These are phyloP conservation scores for Scomber colias DNA, from an alignment of 2,113 vertebrate species.

Conservation along the genomic window DNA sequence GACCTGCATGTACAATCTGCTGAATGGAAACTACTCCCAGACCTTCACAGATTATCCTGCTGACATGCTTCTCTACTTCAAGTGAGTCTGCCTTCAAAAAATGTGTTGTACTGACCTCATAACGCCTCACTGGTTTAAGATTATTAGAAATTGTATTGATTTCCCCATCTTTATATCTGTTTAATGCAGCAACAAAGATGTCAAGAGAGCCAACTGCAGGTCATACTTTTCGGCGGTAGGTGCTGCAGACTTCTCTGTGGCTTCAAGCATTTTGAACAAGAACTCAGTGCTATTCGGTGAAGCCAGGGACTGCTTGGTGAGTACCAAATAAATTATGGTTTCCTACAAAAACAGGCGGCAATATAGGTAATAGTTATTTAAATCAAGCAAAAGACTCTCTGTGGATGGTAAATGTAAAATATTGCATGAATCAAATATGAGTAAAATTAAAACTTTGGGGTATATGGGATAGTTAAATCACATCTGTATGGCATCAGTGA, in stretches of 20 bases:
- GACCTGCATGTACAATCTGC: slow-evolving; percentile 79
- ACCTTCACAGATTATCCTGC: slow-evolving; percentile 75
- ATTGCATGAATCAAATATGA: too few species aligned
- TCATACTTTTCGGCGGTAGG: slow-evolving; percentile 68
- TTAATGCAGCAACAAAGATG: slow-evolving; percentile 59
- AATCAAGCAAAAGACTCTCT: too few species aligned
- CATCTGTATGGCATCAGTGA: too few species aligned
- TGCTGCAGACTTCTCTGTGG: slow-evolving; percentile 66
- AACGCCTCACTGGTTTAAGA: background rate
- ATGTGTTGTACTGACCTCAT: background rate
- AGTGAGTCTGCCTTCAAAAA: slow-evolving; percentile 52
- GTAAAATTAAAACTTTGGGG: too few species aligned
- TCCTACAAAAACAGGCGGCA: background rate
- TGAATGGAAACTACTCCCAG: slow-evolving; percentile 44
- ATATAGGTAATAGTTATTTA: too few species aligned
- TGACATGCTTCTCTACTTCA: slow-evolving; percentile 79
- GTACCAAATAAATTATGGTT: slow-evolving; percentile 4
- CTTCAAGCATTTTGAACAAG: slow-evolving; percentile 62
- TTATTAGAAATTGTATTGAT: background rate
- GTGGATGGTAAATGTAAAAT: too few species aligned
- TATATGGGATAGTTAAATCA: background rate
- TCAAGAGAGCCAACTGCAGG: slow-evolving; percentile 59
- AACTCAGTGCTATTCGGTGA: slow-evolving; percentile 37
- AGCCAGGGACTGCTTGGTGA: slow-evolving; percentile 67
- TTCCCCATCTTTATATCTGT: background rate